Conservation (phyloP, 2,113 vertebrate species). For the Nesoenas mayeri region DNA sequence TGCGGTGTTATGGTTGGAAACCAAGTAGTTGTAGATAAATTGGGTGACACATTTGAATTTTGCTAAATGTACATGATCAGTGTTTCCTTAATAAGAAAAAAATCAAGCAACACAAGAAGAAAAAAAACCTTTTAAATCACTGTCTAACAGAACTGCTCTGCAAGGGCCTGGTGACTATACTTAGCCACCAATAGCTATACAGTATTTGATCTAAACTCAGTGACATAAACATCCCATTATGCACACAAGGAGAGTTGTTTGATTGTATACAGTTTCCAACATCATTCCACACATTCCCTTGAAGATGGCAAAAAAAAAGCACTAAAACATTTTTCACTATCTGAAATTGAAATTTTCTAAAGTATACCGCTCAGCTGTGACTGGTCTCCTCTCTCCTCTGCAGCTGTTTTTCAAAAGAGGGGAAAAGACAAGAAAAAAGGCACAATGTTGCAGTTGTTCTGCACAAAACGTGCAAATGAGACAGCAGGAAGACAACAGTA, state of each 20-base stretch:
- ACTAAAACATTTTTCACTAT: neutral
- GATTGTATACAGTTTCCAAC: neutral
- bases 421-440: neutral
- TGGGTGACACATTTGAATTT: neutral
- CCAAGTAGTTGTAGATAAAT: neutral
- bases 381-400: neutral
- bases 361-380: neutral
- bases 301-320: neutral
- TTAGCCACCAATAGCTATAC: neutral
- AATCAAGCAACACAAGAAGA: too few relatives aligned
- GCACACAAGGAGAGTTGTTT: too few relatives aligned
- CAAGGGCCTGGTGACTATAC: neutral
- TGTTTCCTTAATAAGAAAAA: neutral
- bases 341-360: neutral
- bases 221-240: neutral
- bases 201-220: neutral
- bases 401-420: neutral
- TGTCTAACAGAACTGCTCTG: neutral
- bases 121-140: neutral
- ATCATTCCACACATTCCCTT: neutral
- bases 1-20: neutral
- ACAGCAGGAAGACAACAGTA: neutral
- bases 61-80: neutral
- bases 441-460: accelerated
- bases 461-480: neutral